A percentile compares a stretch with the other conserved stretches of the same genome.
Conservation (phyloP, 2,113 vertebrate species). For the Cariama cristata region DNA sequence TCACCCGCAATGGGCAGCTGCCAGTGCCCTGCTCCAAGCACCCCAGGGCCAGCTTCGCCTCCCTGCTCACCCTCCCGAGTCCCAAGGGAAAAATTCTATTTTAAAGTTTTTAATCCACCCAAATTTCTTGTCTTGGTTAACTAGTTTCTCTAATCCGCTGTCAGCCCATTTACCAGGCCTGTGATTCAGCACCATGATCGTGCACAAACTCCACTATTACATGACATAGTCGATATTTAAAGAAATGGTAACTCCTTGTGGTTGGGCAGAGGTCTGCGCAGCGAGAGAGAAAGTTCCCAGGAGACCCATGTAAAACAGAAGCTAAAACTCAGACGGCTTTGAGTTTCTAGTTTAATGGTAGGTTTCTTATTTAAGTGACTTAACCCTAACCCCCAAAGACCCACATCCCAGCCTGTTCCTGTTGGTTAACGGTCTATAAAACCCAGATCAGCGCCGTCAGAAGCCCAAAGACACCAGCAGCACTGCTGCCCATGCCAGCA, state of each 20-base stretch:
- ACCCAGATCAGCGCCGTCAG: background rate
- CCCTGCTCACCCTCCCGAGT: background rate
- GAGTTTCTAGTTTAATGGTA: background rate
- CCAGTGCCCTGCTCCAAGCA: background rate
- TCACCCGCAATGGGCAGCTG: accelerated
- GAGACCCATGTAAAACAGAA: background rate
- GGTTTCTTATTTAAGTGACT: background rate
- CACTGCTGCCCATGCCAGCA: accelerated
- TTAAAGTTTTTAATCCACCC: background rate
- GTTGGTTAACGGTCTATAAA: background rate
- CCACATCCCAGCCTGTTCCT: background rate
- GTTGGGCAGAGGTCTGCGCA: background rate
- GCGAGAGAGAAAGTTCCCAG: background rate
- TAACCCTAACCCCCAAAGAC: background rate
- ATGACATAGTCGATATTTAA: background rate
- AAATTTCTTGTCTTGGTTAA: background rate
- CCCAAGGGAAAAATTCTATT: background rate
- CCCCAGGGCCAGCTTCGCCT: accelerated
- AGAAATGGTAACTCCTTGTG: background rate
- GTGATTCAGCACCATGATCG: background rate
- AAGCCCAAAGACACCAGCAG: background rate
- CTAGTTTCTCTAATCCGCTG: background rate
- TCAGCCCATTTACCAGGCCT: background rate
- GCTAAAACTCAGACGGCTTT: background rate
- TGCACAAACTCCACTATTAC: background rate